Percentiles rank a stretch among this genome's conserved stretches.
Evolutionary conservation across 2,888 invertebrate species (phyloP).

Genomic region (Chrysopilus asiliformis): DNA sequence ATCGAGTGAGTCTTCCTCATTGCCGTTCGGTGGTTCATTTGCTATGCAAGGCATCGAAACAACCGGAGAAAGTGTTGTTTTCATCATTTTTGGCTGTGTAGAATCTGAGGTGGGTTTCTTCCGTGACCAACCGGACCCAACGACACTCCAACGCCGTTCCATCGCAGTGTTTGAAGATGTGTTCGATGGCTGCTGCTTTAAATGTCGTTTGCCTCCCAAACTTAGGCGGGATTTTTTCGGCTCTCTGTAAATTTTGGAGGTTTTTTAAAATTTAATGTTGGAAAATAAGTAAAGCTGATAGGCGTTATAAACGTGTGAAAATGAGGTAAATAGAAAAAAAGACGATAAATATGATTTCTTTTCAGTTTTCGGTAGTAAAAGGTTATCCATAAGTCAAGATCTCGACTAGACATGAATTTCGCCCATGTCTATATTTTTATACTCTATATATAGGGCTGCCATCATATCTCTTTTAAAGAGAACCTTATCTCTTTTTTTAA

Average conservation of each 20-base stretch:
- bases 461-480: too few species aligned
- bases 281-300: neutral
- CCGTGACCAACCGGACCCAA: constrained; percentile 25
- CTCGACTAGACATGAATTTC: too few species aligned
- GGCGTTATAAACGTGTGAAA: neutral
- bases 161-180: constrained; percentile 23
- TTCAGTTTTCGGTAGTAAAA: neutral
- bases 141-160: constrained; percentile 43
- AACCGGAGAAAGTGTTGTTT: constrained; percentile 33
- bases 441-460: too few species aligned
- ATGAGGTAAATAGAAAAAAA: too few species aligned
- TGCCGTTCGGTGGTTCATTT: constrained; percentile 12
- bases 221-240: constrained; percentile 21
- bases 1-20: constrained; percentile 34
- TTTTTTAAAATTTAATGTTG: constrained; percentile 18
- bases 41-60: constrained; percentile 33
- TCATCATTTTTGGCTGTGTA: constrained; percentile 2
- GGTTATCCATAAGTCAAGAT: too few species aligned
- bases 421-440: too few species aligned
- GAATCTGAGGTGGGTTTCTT: constrained; percentile 10
- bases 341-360: too few species aligned
- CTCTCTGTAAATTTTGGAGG: constrained; percentile 17
- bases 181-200: constrained; percentile 20
- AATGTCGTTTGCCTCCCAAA: constrained; percentile 17
- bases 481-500: too few species aligned